These are phyloP conservation scores for Prietella phreatophila DNA, from an alignment of 2,113 vertebrate genomes.

Conservation along the genomic window DNA sequence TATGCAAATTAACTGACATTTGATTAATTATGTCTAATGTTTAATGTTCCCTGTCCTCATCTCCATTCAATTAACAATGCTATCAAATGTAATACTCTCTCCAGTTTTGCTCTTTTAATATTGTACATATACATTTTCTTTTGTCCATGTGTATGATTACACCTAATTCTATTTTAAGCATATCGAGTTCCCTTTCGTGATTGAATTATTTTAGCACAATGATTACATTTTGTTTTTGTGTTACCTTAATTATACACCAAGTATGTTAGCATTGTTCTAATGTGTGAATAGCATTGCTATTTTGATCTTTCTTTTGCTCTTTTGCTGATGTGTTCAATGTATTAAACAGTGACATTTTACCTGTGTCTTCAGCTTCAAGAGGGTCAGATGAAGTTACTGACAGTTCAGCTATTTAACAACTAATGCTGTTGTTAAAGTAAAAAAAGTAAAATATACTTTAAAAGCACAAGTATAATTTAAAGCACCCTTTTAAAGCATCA, in stretches of 20 bases:
- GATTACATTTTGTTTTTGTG: neutral
- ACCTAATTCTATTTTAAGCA: neutral
- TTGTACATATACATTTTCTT: neutral
- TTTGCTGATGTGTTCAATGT: conserved; percentile 1
- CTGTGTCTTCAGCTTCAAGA: neutral
- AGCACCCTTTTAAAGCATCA: no score
- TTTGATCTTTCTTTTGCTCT: neutral
- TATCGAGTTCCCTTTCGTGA: neutral
- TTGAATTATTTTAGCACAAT: neutral
- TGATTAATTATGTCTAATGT: neutral
- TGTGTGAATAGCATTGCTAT: neutral
- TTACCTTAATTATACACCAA: neutral
- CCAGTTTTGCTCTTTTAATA: neutral
- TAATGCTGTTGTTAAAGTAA: neutral
- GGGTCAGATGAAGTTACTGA: neutral
- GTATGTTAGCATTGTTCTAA: neutral
- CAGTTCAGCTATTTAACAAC: neutral
- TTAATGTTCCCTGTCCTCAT: neutral
- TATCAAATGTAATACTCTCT: neutral
- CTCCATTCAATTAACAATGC: neutral
- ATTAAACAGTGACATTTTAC: neutral
- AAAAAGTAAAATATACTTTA: no score
- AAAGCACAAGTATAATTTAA: no score
- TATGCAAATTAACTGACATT: neutral
- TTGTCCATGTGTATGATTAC: neutral